Conservation (phyloP, 1,140 invertebrate species). For the Hermetia illucens region DNA sequence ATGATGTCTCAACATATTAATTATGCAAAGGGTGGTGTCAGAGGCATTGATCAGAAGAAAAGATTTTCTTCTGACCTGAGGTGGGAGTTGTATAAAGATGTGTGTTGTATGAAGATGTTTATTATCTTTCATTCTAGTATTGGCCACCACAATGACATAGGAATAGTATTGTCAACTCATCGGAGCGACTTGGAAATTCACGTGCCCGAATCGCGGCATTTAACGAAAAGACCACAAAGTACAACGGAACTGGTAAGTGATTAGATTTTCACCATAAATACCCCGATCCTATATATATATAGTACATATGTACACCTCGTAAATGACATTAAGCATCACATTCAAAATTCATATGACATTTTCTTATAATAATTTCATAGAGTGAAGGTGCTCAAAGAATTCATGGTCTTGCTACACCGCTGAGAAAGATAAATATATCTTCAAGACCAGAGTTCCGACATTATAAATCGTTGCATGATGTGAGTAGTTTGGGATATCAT, state of each 20-base stretch:
- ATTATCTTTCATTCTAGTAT: constrained; percentile 19
- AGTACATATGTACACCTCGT: constrained; percentile 3
- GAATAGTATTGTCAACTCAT: constrained; percentile 34
- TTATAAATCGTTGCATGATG: constrained; percentile 27
- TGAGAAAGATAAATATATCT: constrained; percentile 32
- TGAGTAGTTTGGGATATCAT: constrained; percentile 31
- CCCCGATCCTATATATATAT: constrained; percentile 3
- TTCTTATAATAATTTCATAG: constrained; percentile 12
- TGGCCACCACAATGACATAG: constrained; percentile 18
- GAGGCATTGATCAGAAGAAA: constrained; percentile 33
- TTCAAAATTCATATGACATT: background rate
- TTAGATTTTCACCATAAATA: constrained; percentile 4
- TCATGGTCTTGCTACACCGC: constrained; percentile 31
- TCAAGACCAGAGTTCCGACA: constrained; percentile 32
- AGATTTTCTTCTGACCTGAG: constrained; percentile 37
- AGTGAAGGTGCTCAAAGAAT: constrained; percentile 31
- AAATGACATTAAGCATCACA: background rate
- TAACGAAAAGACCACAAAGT: constrained; percentile 28
- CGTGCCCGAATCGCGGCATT: constrained; percentile 32
- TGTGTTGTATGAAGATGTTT: no score
- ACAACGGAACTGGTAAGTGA: constrained; percentile 29
- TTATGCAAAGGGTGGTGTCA: constrained; percentile 24
- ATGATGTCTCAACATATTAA: constrained; percentile 23
- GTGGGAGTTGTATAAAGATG: constrained; percentile 12
- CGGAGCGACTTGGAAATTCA: constrained; percentile 45